Conservation (phyloP, 2,888 invertebrate species). For the Netelia fuscicornis region DNA sequence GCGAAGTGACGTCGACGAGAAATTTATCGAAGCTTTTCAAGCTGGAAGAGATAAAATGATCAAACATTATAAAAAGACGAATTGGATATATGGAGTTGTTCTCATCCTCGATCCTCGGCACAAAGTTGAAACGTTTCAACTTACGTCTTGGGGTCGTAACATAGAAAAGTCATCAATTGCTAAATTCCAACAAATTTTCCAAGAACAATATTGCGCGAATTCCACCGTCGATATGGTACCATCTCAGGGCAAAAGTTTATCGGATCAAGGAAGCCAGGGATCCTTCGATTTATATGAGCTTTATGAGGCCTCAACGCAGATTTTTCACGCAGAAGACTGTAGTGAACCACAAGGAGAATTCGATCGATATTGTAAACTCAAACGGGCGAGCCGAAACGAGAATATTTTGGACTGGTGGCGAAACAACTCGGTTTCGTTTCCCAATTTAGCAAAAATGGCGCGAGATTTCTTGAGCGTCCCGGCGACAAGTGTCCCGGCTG, state of each 20-base stretch:
- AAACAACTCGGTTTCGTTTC: conserved; percentile 18
- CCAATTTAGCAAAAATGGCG: conserved; percentile 36
- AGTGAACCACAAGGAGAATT: background rate
- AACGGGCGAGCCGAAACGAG: conserved; percentile 25
- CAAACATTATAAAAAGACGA: conserved; percentile 38
- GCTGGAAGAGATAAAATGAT: conserved; percentile 39
- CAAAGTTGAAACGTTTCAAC: conserved; percentile 35
- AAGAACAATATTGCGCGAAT: conserved; percentile 3
- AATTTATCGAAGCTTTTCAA: conserved; percentile 21
- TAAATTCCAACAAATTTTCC: background rate
- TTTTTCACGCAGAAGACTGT: background rate
- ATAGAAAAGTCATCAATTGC: background rate
- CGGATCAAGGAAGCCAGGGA: background rate
- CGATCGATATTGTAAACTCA: background rate
- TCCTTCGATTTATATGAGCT: conserved; percentile 15
- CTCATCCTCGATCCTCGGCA: conserved; percentile 48
- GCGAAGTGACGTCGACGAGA: conserved; percentile 23
- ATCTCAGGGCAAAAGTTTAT: no score
- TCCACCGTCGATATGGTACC: background rate
- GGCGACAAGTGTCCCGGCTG: conserved; percentile 29
- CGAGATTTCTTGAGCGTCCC: conserved; percentile 39
- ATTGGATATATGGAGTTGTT: conserved; percentile 39
- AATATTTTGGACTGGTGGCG: conserved; percentile 44
- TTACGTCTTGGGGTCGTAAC: conserved; percentile 40
- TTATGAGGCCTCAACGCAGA: background rate